Conservation (phyloP, 2,888 invertebrate genomes). For the Parnassius glacialis region DNA sequence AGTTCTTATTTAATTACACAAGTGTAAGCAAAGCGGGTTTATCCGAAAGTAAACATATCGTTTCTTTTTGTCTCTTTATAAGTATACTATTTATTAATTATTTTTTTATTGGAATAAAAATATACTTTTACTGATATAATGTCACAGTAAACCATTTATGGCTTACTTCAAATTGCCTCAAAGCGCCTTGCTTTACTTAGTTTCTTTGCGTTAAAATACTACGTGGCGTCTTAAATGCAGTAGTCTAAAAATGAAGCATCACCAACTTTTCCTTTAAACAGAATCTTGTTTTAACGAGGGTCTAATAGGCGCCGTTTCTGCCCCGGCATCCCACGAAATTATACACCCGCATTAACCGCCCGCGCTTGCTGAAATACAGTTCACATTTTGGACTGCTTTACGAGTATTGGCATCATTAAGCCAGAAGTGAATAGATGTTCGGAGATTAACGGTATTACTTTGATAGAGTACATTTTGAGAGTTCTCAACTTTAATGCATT, state of each 20-base stretch:
- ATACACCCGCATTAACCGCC: constrained; percentile 45
- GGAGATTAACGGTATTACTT: constrained; percentile 23
- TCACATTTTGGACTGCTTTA: constrained; percentile 47
- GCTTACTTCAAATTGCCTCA: no score
- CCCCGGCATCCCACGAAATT: constrained; percentile 41
- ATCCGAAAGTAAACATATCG: no score
- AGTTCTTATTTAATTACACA: no score
- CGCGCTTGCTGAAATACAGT: constrained; percentile 45
- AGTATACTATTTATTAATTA: no score
- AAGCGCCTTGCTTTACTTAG: no score
- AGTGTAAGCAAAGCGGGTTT: no score
- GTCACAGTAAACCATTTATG: no score
- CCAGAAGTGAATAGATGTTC: constrained; percentile 29
- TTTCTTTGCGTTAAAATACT: no score
- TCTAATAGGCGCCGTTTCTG: constrained; percentile 44
- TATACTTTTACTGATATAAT: no score
- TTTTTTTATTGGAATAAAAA: no score
- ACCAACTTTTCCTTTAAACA: constrained; percentile 28
- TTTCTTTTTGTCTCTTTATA: no score
- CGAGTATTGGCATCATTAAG: constrained; percentile 51
- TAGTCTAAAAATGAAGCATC: constrained; percentile 10
- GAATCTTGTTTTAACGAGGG: constrained; percentile 40
- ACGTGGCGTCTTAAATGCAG: constrained; percentile 2
- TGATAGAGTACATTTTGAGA: constrained; percentile 22
- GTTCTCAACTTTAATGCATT: constrained; percentile 8